Conservation (phyloP, 2,888 invertebrate species). For the Masnerella sp. region DNA sequence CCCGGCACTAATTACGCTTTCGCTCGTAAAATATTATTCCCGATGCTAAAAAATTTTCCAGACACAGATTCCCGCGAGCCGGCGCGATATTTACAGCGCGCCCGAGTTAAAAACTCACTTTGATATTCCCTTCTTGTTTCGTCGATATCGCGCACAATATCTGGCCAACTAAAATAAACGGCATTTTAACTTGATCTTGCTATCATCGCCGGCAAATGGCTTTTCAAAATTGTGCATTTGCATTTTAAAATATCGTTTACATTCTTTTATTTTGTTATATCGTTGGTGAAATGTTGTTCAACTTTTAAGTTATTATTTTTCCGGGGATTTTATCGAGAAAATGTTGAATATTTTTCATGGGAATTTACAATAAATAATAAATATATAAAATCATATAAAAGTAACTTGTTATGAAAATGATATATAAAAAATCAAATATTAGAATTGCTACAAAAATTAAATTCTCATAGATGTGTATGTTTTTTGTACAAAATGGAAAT, state of each 20-base stretch:
- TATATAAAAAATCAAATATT: too few species aligned
- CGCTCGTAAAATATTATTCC: constrained; percentile 1
- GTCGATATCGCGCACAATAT: constrained; percentile 23
- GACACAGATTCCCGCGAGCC: neutral
- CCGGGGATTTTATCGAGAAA: too few species aligned
- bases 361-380: too few species aligned
- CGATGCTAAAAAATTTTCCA: neutral
- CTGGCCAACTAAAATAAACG: constrained; percentile 16
- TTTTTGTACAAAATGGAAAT: too few species aligned
- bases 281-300: neutral
- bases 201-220: constrained; percentile 12
- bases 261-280: constrained; percentile 3
- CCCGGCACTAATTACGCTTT: constrained; percentile 8
- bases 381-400: too few species aligned
- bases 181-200: constrained; percentile 22
- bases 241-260: too few species aligned
- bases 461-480: too few species aligned
- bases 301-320: too few species aligned
- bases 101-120: constrained; percentile 18
- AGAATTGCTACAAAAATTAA: too few species aligned
- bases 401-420: too few species aligned
- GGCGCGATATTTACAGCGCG: neutral
- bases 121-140: constrained; percentile 25
- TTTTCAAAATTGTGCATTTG: constrained; percentile 17
- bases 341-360: too few species aligned